Base-by-base conservation (phyloP, 2,797 vertebrate genomes). In the Carcharodon carcharias region DNA sequence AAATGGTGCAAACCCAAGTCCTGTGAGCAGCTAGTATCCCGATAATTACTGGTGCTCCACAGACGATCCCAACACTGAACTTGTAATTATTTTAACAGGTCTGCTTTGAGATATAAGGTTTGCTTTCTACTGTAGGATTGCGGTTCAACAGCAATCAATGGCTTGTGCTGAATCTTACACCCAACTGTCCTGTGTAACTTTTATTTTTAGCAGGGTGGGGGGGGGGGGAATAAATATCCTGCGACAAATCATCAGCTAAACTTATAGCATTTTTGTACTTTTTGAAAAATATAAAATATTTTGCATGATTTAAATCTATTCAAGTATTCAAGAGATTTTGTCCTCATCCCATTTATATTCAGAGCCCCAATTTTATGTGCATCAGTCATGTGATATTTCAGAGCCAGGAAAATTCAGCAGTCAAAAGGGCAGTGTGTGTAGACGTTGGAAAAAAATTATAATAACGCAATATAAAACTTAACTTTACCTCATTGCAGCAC, bases 401-500 rank as follows among this genome's bases (percentile, higher is more conserved):
- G 26, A 54, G 12, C 67, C 50, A 95, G 69, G 50, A 56, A 71
- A 31, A 35, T 73, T 73, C 31, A 31, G 65, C 45, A 56, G 28
- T 61, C 89, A 92, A 92, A 92, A 92, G 31, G 56, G 89, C 56
- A 92, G n/a, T 2, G 45, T 93, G 91, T 50, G 69, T 71, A 54
- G 28, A 56, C 77, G 23, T 35, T 67, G 54, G 54, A 56, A 89
- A 89, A 89, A 28, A 89, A 6, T 69, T 61, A n/a, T n/a, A 8
- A 31, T 71, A 73, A 35, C 69, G 94, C 69, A 54, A 77, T 31
- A 73, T 95, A 65, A 56, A 95, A 95, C 45, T 93, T n/a, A 93
- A 93, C 67, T 65, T 93, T 67, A 67, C 91, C 82, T 93, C 63
- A 45, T 45, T 65, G 91, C 94, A 35, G 73, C 94, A 95, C 94